Percentiles rank a stretch among this genome's conserved stretches.
Conservation (phyloP, 2,113 vertebrate species). For the Alouatta palliata region DNA sequence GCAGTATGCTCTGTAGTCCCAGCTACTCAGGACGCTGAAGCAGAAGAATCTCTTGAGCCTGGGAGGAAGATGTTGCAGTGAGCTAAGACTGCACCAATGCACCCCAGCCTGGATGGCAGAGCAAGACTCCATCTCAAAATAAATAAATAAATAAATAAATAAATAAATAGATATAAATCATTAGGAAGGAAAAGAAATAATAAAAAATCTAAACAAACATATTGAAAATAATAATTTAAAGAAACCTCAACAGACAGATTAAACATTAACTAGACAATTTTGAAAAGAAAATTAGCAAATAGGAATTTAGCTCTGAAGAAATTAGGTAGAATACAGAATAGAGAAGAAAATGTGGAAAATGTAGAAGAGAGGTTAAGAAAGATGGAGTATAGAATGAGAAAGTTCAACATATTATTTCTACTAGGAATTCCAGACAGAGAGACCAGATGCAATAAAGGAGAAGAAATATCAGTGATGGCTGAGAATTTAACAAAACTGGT, state of each 20-base stretch:
- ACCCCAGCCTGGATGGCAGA: too few species aligned
- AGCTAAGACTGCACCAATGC: too few species aligned
- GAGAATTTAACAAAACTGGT: neutral
- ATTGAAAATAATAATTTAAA: neutral
- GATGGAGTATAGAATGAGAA: neutral
- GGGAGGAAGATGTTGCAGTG: too few species aligned
- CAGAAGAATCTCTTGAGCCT: too few species aligned
- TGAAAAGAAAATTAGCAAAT: neutral
- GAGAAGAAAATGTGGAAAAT: neutral
- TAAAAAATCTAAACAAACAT: neutral
- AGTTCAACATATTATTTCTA: neutral
- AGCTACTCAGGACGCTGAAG: too few species aligned
- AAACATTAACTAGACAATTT: neutral
- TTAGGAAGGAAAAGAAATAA: neutral
- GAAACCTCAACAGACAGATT: neutral
- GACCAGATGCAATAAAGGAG: neutral
- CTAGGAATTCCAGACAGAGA: neutral
- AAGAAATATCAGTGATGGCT: neutral
- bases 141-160: too few species aligned
- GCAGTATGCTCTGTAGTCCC: too few species aligned
- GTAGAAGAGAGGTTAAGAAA: neutral
- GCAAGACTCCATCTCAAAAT: too few species aligned
- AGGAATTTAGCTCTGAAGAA: neutral
- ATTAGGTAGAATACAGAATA: neutral
- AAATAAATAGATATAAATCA: too few species aligned